Evolutionary conservation across 2,888 invertebrate genomes (phyloP).

Genomic region (Hydropsyche betteni): DNA sequence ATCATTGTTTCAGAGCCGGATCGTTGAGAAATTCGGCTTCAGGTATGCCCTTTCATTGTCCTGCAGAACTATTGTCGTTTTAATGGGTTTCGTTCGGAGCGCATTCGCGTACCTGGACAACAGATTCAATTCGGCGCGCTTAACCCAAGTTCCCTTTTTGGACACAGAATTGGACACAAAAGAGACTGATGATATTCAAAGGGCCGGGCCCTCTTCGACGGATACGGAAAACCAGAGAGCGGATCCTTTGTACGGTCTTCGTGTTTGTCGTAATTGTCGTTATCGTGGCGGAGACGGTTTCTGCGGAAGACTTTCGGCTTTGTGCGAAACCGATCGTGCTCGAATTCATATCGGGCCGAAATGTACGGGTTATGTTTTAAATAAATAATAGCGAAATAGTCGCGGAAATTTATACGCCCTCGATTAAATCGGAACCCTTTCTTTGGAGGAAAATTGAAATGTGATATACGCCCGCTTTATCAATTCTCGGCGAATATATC

Average conservation of each 20-base stretch:
- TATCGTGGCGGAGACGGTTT: not conserved
- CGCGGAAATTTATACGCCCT: not conserved
- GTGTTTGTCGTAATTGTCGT: conserved; percentile 25
- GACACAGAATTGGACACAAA: conserved; percentile 8
- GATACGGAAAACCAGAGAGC: conserved; percentile 13
- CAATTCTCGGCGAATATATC: not conserved
- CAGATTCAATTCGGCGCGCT: not conserved
- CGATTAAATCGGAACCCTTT: conserved; percentile 4
- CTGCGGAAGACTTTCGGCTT: conserved; percentile 2
- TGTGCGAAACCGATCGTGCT: not conserved
- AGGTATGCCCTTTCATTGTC: conserved; percentile 46
- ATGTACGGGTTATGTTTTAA: not conserved
- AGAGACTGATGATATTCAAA: conserved; percentile 33
- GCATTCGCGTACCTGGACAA: not conserved
- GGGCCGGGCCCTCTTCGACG: not conserved
- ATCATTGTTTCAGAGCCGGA: conserved; percentile 21
- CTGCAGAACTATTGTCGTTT: conserved; percentile 48
- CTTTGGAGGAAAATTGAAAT: conserved; percentile 1
- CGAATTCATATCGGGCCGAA: not conserved
- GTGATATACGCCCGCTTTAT: conserved; percentile 21
- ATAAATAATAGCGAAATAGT: not conserved
- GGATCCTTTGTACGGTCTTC: conserved; percentile 3
- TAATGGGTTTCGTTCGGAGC: conserved; percentile 45
- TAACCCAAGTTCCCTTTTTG: not conserved
- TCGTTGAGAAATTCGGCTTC: conserved; percentile 46